Conservation (phyloP, 2,113 vertebrate species). For the Podarcis raffonei region DNA sequence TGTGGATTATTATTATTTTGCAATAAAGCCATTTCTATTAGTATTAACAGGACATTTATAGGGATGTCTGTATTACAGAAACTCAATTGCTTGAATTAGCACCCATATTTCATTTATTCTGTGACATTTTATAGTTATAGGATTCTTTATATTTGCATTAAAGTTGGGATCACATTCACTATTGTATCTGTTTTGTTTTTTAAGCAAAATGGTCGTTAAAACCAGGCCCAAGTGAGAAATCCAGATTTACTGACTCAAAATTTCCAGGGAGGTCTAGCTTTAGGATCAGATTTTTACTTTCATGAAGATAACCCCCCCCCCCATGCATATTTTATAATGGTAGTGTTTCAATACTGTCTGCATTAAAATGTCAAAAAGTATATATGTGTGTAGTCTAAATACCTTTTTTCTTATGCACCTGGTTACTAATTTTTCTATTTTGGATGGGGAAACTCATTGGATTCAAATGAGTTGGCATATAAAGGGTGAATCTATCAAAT, state of each 20-base stretch:
- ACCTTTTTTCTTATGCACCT: background rate
- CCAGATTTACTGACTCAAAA: background rate
- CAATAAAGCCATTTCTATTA: conserved; percentile 12
- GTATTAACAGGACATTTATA: conserved; percentile 6
- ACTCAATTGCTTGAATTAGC: background rate
- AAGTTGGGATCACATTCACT: background rate
- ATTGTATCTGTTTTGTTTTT: background rate
- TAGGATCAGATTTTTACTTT: background rate
- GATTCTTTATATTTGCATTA: background rate
- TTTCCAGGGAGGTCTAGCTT: background rate
- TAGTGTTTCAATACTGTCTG: background rate
- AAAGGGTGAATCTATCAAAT: no score
- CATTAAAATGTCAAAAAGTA: background rate
- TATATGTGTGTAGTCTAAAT: background rate
- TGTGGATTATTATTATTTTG: conserved; percentile 1
- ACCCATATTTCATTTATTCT: background rate
- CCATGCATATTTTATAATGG: background rate
- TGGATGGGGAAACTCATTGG: no score
- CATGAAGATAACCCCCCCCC: background rate
- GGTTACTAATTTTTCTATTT: background rate
- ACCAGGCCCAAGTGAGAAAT: background rate
- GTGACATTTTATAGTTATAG: background rate
- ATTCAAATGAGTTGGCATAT: no score
- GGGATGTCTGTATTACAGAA: background rate
- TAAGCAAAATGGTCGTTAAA: background rate